A percentile compares a stretch with the other conserved stretches of the same genome.
phyloP scores from a whole-genome alignment of 2,888 invertebrate genomes.

The Agrotis segetum region DNA sequence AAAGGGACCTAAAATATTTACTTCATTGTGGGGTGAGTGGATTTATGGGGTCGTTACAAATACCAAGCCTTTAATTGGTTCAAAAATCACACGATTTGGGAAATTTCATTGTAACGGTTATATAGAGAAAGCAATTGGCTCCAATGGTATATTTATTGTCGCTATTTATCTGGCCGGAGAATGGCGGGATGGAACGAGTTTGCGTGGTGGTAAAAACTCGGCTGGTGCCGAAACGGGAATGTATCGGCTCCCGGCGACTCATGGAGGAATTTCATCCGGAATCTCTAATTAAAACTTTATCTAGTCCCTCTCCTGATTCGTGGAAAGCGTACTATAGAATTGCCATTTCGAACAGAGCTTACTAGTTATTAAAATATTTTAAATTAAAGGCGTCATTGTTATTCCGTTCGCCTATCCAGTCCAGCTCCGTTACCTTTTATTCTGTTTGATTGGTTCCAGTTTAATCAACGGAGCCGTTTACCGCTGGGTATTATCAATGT shows the following conservation, averaged over 20 bases:
- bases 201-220: slow-evolving; percentile 84
- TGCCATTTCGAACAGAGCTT: slow-evolving; percentile 46
- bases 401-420: slow-evolving; percentile 37
- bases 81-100: slow-evolving; percentile 61
- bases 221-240: slow-evolving; percentile 86
- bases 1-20: slow-evolving; percentile 52
- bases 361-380: slow-evolving; percentile 57
- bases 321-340: slow-evolving; percentile 67
- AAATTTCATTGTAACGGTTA: slow-evolving; percentile 67
- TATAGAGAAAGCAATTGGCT: slow-evolving; percentile 78
- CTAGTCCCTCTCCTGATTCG: slow-evolving; percentile 78
- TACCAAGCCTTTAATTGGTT: slow-evolving; percentile 67
- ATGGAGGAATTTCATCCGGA: slow-evolving; percentile 87
- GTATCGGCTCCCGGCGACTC: slow-evolving; percentile 82
- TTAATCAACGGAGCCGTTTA: slow-evolving; percentile 57
- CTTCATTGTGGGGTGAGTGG: slow-evolving; percentile 32
- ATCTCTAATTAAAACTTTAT: slow-evolving; percentile 90
- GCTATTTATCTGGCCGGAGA: slow-evolving; percentile 79
- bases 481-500: slow-evolving; percentile 61
- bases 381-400: slow-evolving; percentile 51
- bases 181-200: slow-evolving; percentile 83
- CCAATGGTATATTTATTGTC: slow-evolving; percentile 82
- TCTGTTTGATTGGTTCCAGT: slow-evolving; percentile 54
- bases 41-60: slow-evolving; percentile 59
- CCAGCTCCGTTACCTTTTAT: slow-evolving; percentile 49